Percentiles rank a stretch among this genome's conserved stretches.
phyloP scores from a whole-genome alignment of 2,113 vertebrate species.

The Aptenodytes patagonicus region DNA sequence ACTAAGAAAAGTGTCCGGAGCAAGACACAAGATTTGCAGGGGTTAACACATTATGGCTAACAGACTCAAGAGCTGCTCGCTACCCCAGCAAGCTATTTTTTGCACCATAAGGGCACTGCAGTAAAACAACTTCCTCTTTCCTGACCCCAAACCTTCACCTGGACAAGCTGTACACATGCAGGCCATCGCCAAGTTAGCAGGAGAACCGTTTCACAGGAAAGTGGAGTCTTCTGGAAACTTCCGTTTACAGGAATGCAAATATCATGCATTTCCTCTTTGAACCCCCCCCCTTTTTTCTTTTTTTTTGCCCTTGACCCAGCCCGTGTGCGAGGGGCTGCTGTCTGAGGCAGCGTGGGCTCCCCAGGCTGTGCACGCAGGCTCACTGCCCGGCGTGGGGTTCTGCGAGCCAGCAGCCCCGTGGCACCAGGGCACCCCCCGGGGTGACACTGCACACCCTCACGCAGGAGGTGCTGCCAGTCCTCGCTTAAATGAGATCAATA shows the following conservation, averaged over 20 bases:
- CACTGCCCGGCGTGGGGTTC: accelerated
- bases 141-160: constrained; percentile 40
- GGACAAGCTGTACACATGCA: background rate
- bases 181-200: background rate
- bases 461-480: background rate
- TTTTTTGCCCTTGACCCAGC: background rate
- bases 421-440: background rate
- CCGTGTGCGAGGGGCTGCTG: background rate
- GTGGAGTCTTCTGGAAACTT: background rate
- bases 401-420: background rate
- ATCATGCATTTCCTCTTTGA: background rate
- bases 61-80: background rate
- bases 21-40: background rate
- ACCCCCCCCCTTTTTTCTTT: too few species aligned
- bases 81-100: background rate
- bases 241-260: background rate
- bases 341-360: accelerated
- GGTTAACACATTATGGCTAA: background rate
- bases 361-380: accelerated
- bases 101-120: background rate
- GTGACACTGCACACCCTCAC: background rate
- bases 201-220: background rate
- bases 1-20: background rate
- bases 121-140: background rate
- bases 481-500: background rate